Conservation (phyloP, 2,888 invertebrate genomes). For the Shargacucullia verbasci region DNA sequence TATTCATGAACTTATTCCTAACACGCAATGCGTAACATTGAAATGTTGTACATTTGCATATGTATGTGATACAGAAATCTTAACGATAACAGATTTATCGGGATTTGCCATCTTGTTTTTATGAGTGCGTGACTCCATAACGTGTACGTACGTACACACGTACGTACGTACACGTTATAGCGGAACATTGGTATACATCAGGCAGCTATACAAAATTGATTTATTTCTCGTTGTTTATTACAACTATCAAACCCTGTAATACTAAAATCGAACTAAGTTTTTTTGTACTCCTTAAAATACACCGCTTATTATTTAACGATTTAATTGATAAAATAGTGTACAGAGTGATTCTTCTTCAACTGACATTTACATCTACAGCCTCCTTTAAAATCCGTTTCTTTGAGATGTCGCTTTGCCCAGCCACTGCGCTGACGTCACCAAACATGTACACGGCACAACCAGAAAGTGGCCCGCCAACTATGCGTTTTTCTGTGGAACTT, state of each 20-base stretch:
- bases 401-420: not conserved
- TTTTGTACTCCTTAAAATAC: too few species aligned
- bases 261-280: too few species aligned
- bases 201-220: constrained; percentile 56
- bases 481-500: constrained; percentile 7
- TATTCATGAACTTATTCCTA: constrained; percentile 63
- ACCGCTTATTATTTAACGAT: too few species aligned
- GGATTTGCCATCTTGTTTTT: constrained; percentile 68
- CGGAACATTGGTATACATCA: constrained; percentile 53
- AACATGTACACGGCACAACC: too few species aligned
- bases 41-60: constrained; percentile 65
- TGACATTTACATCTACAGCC: too few species aligned
- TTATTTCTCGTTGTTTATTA: constrained; percentile 53
- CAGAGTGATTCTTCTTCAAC: too few species aligned
- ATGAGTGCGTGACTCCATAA: constrained; percentile 64
- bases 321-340: too few species aligned
- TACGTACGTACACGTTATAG: constrained; percentile 59
- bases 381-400: too few species aligned
- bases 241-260: constrained; percentile 39
- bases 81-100: constrained; percentile 73
- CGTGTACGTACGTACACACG: too few species aligned
- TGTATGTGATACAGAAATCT: constrained; percentile 72
- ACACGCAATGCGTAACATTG: constrained; percentile 67
- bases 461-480: not conserved
- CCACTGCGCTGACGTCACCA: too few species aligned